Conservation (phyloP, 1,140 invertebrate genomes). For the Drosophila pseudoobscura region DNA sequence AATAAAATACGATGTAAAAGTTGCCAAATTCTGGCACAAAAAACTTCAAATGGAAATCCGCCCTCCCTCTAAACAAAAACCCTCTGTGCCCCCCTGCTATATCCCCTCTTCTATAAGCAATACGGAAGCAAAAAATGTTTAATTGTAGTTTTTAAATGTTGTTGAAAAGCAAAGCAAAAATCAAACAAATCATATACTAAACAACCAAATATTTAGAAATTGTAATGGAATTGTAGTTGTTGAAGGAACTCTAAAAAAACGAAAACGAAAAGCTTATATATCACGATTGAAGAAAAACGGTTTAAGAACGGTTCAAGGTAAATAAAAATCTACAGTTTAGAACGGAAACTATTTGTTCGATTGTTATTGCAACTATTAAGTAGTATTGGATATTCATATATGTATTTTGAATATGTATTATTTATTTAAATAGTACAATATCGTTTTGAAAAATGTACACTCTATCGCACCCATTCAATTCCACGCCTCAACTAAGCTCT, state of each 20-base stretch:
- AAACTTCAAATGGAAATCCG: neutral
- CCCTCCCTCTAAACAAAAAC: slow-evolving; percentile 3
- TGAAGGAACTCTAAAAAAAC: slow-evolving; percentile 45
- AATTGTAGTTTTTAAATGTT: slow-evolving; percentile 63
- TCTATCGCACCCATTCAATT: too few species aligned
- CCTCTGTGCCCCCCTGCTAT: slow-evolving; percentile 6
- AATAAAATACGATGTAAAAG: slow-evolving; percentile 2
- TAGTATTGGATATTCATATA: too few species aligned
- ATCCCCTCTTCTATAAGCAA: slow-evolving; percentile 47
- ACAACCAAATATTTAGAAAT: slow-evolving; percentile 34
- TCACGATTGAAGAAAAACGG: slow-evolving; percentile 12
- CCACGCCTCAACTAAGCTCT: neutral
- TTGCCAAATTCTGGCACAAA: slow-evolving; percentile 36
- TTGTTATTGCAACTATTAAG: slow-evolving; percentile 1
- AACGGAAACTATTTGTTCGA: neutral
- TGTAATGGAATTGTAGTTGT: slow-evolving; percentile 62
- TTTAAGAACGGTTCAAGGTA: slow-evolving; percentile 36
- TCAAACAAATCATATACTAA: slow-evolving; percentile 54
- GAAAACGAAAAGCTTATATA: slow-evolving; percentile 37
- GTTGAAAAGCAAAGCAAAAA: slow-evolving; percentile 57
- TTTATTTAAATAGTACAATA: too few species aligned
- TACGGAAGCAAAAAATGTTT: slow-evolving; percentile 57
- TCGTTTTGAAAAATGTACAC: too few species aligned
- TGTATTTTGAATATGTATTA: too few species aligned
- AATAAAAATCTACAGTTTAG: slow-evolving; percentile 48